These are phyloP conservation scores for Umimayanthus kanabou DNA, from an alignment of 92 coral and sea anemone genomes.

Conservation along the genomic window DNA sequence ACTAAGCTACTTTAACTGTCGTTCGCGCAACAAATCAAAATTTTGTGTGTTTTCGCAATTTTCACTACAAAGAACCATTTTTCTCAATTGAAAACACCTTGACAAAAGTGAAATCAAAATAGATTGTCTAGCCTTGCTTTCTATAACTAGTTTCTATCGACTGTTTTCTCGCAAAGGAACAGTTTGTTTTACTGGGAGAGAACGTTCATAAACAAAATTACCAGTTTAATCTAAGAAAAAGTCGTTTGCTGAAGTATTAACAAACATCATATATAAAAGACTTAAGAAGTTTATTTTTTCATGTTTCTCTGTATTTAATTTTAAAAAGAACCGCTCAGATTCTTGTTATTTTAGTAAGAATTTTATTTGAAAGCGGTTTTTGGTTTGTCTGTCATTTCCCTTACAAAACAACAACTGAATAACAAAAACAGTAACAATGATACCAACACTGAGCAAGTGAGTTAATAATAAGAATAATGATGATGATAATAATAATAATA, in stretches of 20 bases:
- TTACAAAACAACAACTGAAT: slow-evolving; percentile 11
- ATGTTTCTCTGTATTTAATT: not conserved
- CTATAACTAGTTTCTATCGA: not conserved
- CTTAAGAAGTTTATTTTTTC: not conserved
- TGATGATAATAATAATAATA: not conserved
- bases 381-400: not conserved
- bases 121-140: not conserved
- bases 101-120: slow-evolving; percentile 1
- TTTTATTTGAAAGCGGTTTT: not conserved
- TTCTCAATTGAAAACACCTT: slow-evolving; percentile 5
- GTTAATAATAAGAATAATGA: not conserved
- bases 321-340: not conserved
- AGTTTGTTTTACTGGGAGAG: not conserved
- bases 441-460: not conserved
- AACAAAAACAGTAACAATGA: not conserved
- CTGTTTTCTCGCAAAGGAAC: not conserved
- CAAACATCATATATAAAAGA: slow-evolving; percentile 18
- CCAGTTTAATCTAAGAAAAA: slow-evolving; percentile 10
- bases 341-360: not conserved
- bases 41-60: not conserved
- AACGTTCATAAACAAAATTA: not conserved
- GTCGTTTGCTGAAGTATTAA: slow-evolving; percentile 4
- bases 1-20: not conserved
- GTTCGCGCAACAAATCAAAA: not conserved
- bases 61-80: not conserved